Percentiles rank a stretch among this genome's conserved stretches.
phyloP scores from a whole-genome alignment of 2,888 invertebrate species.

The Tetropium fuscum region DNA sequence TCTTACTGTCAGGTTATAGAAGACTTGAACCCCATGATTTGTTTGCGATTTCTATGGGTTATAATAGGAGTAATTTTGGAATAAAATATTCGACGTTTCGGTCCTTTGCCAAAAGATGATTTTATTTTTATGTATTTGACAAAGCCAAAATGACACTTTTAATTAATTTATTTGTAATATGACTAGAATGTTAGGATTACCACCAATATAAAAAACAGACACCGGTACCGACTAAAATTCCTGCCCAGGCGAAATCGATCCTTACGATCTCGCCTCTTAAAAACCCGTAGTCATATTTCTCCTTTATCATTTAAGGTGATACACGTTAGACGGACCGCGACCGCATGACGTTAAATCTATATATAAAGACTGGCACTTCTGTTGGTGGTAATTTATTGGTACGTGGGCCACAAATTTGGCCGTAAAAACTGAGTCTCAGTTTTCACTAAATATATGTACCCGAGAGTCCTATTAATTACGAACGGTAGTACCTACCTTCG shows the following conservation, averaged over 20 bases:
- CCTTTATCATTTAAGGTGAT: slow-evolving; percentile 1
- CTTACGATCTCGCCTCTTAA: not conserved
- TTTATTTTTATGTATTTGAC: no score
- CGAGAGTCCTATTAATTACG: not conserved
- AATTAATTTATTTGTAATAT: no score
- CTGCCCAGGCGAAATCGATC: not conserved
- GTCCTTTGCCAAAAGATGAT: no score
- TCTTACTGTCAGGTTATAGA: no score
- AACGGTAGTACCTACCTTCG: not conserved
- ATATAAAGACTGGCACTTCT: slow-evolving; percentile 4
- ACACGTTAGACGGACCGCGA: not conserved
- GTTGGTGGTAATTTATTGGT: slow-evolving; percentile 2
- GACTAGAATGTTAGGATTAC: no score
- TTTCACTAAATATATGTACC: not conserved
- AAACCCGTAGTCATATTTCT: not conserved
- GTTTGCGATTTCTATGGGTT: no score
- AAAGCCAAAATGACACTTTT: no score
- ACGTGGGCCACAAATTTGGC: not conserved
- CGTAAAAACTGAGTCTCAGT: not conserved
- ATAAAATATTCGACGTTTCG: no score
- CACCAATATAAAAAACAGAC: no score
- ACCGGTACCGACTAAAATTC: no score
- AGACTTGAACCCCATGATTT: no score
- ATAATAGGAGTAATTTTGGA: no score
- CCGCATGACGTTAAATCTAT: not conserved